Percentiles rank a stretch among this genome's conserved stretches.
Evolutionary conservation across 2,113 vertebrate genomes (phyloP).

Genomic region (Motacilla alba): DNA sequence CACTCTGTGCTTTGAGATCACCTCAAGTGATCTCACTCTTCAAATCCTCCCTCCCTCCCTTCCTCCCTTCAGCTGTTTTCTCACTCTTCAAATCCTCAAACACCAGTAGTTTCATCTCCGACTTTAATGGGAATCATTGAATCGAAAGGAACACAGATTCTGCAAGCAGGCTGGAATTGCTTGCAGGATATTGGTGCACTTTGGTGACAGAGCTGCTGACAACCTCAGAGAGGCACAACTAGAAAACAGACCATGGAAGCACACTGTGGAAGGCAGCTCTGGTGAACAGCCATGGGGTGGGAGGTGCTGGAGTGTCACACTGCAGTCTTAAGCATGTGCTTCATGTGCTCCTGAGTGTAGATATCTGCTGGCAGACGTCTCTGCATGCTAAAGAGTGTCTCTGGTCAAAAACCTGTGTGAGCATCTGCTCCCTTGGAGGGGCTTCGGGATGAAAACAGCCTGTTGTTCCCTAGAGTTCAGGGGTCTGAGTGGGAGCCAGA

Average conservation of each 20-base stretch:
- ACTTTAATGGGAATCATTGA: conserved; percentile 44
- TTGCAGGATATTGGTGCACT: not conserved
- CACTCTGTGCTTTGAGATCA: not conserved
- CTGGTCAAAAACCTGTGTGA: conserved; percentile 1
- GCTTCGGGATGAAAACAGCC: not conserved
- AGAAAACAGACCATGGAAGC: not conserved
- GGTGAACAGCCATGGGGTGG: not conserved
- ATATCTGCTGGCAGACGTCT: not conserved
- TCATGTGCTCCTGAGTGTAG: not conserved
- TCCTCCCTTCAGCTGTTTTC: not conserved
- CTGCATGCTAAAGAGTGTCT: not conserved
- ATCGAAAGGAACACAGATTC: conserved; percentile 32
- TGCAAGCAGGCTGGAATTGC: not conserved
- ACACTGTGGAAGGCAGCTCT: not conserved
- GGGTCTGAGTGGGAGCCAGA: conserved; percentile 89
- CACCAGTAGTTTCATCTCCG: not conserved
- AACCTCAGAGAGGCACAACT: not conserved
- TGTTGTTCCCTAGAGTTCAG: conserved; percentile 83
- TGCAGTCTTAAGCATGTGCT: conserved; percentile 23
- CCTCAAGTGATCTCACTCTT: not conserved
- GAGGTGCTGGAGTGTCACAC: conserved; percentile 46
- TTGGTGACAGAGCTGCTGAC: not conserved
- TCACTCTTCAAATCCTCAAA: not conserved
- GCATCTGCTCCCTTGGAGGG: not conserved
- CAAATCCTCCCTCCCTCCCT: not conserved